Evolutionary conservation across 1,140 invertebrate species (phyloP).

Genomic region (Oncopeltus fasciatus): DNA sequence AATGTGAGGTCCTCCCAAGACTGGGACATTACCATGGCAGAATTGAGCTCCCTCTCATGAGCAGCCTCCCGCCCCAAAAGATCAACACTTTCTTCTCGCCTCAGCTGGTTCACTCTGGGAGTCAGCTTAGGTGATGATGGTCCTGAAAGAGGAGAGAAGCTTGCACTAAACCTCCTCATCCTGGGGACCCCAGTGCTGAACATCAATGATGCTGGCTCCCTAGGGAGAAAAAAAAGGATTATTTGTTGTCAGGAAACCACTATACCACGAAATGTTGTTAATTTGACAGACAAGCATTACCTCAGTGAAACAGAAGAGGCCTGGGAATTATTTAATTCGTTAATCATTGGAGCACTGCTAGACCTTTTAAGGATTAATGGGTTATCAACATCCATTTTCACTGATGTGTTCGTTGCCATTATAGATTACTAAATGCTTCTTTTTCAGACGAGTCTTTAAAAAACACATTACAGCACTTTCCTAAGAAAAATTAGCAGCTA

Average conservation of each 20-base stretch:
- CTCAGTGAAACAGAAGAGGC: constrained; percentile 25
- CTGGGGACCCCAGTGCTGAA: constrained; percentile 29
- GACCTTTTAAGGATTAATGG: constrained; percentile 55
- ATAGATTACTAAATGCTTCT: background rate
- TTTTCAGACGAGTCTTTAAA: background rate
- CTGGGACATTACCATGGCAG: constrained; percentile 77
- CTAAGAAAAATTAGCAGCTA: background rate
- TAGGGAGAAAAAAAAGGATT: background rate
- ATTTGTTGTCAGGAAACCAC: background rate
- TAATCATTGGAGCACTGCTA: constrained; percentile 71
- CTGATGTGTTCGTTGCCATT: constrained; percentile 17
- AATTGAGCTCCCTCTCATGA: constrained; percentile 76
- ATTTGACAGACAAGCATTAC: constrained; percentile 16
- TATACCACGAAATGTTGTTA: background rate
- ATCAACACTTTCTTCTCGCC: constrained; percentile 76
- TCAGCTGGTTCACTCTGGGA: constrained; percentile 67
- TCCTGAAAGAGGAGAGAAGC: constrained; percentile 49
- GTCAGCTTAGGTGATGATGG: constrained; percentile 47
- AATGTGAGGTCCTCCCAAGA: constrained; percentile 77
- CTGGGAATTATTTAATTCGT: constrained; percentile 39
- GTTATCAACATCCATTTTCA: constrained; percentile 41
- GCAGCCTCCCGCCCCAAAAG: constrained; percentile 66
- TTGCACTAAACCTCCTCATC: constrained; percentile 66
- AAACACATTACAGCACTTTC: background rate
- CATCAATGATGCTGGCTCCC: background rate